Percentiles rank a stretch among this genome's conserved stretches.
Evolutionary conservation across 2,113 vertebrate genomes (phyloP).

Genomic region (Cisticola juncidis): DNA sequence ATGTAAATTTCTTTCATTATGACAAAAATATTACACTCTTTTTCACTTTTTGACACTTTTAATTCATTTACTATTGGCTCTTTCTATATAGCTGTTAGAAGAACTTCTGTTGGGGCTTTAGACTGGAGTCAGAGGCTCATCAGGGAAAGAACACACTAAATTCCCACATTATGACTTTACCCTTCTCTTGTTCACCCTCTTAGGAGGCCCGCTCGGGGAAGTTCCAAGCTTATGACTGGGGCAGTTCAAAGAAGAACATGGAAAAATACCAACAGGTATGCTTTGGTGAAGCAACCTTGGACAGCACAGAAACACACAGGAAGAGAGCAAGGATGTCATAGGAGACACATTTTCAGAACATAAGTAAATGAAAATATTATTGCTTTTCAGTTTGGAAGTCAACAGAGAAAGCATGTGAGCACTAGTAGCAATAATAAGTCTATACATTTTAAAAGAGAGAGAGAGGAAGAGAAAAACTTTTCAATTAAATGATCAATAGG

Average conservation of each 20-base stretch:
- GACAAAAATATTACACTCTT: neutral
- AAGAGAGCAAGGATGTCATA: neutral
- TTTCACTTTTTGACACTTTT: neutral
- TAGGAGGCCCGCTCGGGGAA: neutral
- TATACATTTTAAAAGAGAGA: neutral
- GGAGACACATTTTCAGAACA: neutral
- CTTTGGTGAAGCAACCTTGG: neutral
- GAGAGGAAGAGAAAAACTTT: neutral
- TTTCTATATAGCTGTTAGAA: neutral
- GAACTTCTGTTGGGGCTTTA: neutral
- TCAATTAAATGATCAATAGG: neutral
- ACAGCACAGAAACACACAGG: neutral
- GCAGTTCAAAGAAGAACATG: slow-evolving; percentile 16
- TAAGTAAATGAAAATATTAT: neutral
- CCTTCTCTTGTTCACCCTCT: neutral
- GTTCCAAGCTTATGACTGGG: slow-evolving; percentile 51
- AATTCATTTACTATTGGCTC: neutral
- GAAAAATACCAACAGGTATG: slow-evolving; percentile 37
- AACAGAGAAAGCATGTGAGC: neutral
- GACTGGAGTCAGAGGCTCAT: neutral
- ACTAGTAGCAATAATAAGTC: neutral
- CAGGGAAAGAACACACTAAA: neutral
- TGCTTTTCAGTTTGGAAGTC: neutral
- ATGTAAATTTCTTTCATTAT: neutral
- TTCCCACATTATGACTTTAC: neutral